phyloP scores from a whole-genome alignment of 2,888 invertebrate species.

The Drosophila meridiana region DNA sequence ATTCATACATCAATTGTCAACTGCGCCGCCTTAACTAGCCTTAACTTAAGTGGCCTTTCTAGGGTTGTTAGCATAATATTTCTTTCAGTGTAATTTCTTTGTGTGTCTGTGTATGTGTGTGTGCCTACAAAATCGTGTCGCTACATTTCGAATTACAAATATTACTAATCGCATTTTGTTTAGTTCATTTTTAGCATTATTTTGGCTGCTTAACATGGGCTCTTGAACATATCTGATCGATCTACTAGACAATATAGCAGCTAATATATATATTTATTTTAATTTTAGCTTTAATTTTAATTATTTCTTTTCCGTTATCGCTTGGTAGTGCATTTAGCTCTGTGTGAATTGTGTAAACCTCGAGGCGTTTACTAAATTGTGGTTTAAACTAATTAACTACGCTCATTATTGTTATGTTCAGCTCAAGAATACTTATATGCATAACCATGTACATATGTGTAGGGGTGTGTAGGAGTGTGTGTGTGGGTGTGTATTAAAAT shows the following conservation, averaged over 20 bases:
- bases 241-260: constrained; percentile 27
- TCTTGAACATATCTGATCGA: constrained; percentile 25
- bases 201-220: constrained; percentile 5
- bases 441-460: constrained; percentile 21
- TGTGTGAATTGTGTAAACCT: constrained; percentile 24
- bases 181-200: constrained; percentile 13
- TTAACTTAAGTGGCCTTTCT: constrained; percentile 59
- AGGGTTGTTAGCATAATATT: constrained; percentile 8
- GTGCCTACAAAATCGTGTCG: constrained; percentile 24
- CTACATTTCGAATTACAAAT: constrained; percentile 44
- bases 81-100: constrained; percentile 8
- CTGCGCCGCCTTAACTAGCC: constrained; percentile 31
- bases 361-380: constrained; percentile 38
- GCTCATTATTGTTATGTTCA: constrained; percentile 76
- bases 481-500: constrained; percentile 37
- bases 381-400: constrained; percentile 71
- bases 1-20: constrained; percentile 10
- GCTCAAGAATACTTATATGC: constrained; percentile 62
- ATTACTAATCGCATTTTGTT: constrained; percentile 27
- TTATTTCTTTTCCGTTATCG: constrained; percentile 7
- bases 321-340: constrained; percentile 46
- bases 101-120: neutral
- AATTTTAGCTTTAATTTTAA: constrained; percentile 8
- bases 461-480: neutral
- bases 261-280: constrained; percentile 8